A percentile compares a stretch with the other conserved stretches of the same genome.
phyloP scores from a whole-genome alignment of 2,888 invertebrate species.

The Campoletis raptor region DNA sequence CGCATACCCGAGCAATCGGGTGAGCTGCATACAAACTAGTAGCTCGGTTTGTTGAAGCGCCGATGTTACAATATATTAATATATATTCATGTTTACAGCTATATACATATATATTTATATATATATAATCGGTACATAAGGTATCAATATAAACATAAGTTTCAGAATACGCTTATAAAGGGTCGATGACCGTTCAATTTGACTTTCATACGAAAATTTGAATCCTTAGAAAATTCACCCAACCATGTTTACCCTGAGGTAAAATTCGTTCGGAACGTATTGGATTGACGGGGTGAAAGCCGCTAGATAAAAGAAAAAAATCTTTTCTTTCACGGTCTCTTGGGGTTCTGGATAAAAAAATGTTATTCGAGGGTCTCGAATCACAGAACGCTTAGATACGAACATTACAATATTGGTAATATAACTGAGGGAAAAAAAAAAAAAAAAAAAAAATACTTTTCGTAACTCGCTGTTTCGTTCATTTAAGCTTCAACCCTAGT shows the following conservation, averaged over 20 bases:
- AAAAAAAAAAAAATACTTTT: neutral
- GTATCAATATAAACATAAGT: constrained; percentile 28
- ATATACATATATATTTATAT: neutral
- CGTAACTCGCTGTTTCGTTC: neutral
- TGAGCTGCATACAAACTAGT: constrained; percentile 77
- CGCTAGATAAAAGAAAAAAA: neutral
- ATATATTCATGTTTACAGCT: constrained; percentile 7
- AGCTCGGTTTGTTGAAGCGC: constrained; percentile 67
- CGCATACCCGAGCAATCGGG: constrained; percentile 70
- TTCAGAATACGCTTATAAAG: constrained; percentile 33
- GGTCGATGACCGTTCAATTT: constrained; percentile 64
- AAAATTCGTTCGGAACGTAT: neutral
- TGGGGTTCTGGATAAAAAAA: neutral
- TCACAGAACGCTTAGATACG: neutral
- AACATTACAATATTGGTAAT: neutral
- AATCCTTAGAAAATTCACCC: neutral
- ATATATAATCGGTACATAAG: constrained; percentile 26
- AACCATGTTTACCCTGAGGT: neutral
- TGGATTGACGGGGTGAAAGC: neutral
- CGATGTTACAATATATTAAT: constrained; percentile 25
- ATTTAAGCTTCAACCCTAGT: neutral
- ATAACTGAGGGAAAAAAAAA: too few species aligned
- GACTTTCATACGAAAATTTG: constrained; percentile 41
- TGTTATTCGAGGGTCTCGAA: neutral
- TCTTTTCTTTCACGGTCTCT: neutral